Percentiles rank a stretch among this genome's conserved stretches.
These are phyloP conservation scores for Ciconia boyciana DNA, from an alignment of 2,113 vertebrate species.

Conservation along the genomic window DNA sequence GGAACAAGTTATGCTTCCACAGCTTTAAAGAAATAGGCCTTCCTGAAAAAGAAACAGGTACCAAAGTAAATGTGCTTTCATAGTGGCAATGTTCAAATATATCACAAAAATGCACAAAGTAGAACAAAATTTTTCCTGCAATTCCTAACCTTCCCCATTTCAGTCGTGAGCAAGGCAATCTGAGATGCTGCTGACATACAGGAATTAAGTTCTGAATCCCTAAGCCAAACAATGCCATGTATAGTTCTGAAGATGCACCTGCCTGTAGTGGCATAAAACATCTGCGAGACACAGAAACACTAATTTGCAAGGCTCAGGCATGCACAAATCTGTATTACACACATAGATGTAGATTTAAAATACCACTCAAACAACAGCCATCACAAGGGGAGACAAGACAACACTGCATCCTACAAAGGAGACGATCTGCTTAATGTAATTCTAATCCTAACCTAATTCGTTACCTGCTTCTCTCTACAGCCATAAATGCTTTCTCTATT, in stretches of 20 bases:
- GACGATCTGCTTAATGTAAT: not conserved
- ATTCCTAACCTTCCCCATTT: not conserved
- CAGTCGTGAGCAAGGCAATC: not conserved
- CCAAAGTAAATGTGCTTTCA: not conserved
- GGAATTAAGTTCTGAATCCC: not conserved
- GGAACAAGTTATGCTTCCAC: not conserved
- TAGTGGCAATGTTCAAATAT: not conserved
- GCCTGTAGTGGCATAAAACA: not conserved
- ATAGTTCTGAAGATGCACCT: not conserved
- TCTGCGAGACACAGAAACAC: not conserved
- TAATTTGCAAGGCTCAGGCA: not conserved
- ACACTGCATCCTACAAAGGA: not conserved
- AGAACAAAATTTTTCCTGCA: not conserved
- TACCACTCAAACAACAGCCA: accelerated
- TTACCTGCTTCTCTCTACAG: not conserved
- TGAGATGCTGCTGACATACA: not conserved
- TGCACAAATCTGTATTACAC: not conserved
- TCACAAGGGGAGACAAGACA: not conserved
- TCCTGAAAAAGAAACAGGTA: not conserved
- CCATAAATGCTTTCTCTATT: not conserved
- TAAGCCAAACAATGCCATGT: not conserved
- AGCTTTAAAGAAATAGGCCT: not conserved
- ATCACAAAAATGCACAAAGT: not conserved
- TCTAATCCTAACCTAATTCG: not conserved
- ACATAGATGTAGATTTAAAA: not conserved